Conservation (phyloP, 2,888 invertebrate species). For the Athripsodes cinereus region DNA sequence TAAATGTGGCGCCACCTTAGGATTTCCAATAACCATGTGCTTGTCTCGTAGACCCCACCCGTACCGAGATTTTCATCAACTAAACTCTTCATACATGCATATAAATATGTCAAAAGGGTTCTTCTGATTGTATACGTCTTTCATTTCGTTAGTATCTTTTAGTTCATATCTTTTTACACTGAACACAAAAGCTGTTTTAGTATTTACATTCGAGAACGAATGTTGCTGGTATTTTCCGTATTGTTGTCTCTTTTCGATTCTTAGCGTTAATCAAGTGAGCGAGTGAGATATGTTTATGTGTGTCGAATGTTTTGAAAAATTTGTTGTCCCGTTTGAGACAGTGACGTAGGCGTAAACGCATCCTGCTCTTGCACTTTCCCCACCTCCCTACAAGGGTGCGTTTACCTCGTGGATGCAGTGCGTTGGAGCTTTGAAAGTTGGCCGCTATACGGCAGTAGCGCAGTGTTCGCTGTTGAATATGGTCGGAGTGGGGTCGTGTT, state of each 20-base stretch:
- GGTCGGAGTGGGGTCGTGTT: not conserved
- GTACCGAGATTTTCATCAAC: not conserved
- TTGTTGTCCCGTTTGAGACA: conserved; percentile 11
- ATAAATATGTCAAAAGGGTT: not conserved
- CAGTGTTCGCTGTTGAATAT: conserved; percentile 6
- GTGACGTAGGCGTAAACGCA: conserved; percentile 25
- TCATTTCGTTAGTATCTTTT: not conserved
- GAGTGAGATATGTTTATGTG: not conserved
- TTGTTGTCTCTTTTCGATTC: not conserved
- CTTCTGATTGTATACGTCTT: not conserved
- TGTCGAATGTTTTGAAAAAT: not conserved
- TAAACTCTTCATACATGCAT: not conserved
- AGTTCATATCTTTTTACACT: not conserved
- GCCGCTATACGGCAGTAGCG: conserved; percentile 14
- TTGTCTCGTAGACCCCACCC: not conserved
- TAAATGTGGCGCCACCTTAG: not conserved
- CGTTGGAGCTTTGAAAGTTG: conserved; percentile 19
- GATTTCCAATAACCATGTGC: not conserved
- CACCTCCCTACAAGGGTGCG: conserved; percentile 18
- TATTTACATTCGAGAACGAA: not conserved
- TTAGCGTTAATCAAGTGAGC: not conserved
- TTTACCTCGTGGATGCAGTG: conserved; percentile 24
- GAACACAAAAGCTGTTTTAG: not conserved
- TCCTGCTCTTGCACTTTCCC: conserved; percentile 23
- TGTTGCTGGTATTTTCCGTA: not conserved